These are phyloP conservation scores for Nasonia longicornis DNA, from an alignment of 1,140 invertebrate genomes.

Conservation along the genomic window DNA sequence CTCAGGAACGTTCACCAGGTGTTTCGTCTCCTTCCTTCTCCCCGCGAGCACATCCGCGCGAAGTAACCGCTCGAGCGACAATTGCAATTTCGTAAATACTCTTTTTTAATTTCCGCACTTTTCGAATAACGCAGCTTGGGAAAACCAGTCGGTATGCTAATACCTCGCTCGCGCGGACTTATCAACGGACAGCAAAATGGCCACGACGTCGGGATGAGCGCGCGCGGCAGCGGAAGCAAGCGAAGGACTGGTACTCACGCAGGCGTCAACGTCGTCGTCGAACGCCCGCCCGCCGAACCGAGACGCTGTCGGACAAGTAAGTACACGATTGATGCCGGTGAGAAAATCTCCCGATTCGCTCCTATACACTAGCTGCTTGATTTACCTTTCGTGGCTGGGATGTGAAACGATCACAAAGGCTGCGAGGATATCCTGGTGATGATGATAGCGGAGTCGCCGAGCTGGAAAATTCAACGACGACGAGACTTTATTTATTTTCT, in stretches of 20 bases:
- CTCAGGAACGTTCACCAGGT: too few relatives aligned
- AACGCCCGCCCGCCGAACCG: neutral
- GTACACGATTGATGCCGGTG: neutral
- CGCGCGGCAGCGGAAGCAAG: neutral
- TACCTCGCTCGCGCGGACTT: conserved; percentile 59
- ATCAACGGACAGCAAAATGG: conserved; percentile 71
- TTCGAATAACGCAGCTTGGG: conserved; percentile 51
- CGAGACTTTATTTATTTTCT: conserved; percentile 8
- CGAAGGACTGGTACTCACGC: neutral
- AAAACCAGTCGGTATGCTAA: conserved; percentile 67
- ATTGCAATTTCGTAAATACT: neutral
- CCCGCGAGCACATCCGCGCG: neutral
- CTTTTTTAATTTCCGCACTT: conserved; percentile 35
- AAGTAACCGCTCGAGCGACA: neutral
- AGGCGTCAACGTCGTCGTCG: neutral
- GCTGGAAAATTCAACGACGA: neutral
- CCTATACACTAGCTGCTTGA: too few relatives aligned
- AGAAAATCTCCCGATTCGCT: neutral
- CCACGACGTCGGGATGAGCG: conserved; percentile 50
- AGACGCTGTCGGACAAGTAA: neutral
- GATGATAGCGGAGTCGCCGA: neutral
- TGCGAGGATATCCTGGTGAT: too few relatives aligned
- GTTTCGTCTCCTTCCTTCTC: too few relatives aligned
- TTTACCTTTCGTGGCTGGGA: too few relatives aligned
- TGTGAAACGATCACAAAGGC: too few relatives aligned